phyloP scores from a whole-genome alignment of 2,113 vertebrate species.

The Ondatra zibethicus region DNA sequence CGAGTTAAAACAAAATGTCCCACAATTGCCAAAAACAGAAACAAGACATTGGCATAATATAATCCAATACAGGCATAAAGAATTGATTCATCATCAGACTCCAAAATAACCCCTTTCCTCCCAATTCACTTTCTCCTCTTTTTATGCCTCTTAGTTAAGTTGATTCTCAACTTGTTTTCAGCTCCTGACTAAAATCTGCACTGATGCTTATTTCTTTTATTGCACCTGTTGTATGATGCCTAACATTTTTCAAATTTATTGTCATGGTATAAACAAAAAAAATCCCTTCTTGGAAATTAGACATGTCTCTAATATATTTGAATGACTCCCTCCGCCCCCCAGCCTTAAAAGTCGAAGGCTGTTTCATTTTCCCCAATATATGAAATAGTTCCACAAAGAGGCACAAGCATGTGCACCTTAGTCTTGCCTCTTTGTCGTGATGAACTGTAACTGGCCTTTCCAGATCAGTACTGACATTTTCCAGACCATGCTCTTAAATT shows the following conservation, averaged over 20 bases:
- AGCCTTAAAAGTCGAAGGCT: slow-evolving; percentile 11
- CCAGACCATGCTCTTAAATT: slow-evolving; percentile 65
- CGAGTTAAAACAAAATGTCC: slow-evolving; percentile 60
- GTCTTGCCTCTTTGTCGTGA: slow-evolving; percentile 45
- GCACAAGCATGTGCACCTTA: background rate
- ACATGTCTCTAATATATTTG: background rate
- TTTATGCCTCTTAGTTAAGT: slow-evolving; percentile 19
- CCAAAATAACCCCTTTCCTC: background rate
- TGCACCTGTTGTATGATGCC: background rate
- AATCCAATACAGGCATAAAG: slow-evolving; percentile 8
- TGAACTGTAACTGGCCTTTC: slow-evolving; percentile 46
- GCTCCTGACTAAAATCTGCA: background rate
- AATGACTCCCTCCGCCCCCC: background rate
- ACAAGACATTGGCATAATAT: slow-evolving; percentile 4
- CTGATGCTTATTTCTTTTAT: slow-evolving; percentile 9
- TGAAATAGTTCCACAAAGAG: slow-evolving; percentile 40
- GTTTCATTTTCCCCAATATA: background rate
- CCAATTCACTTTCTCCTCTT: background rate
- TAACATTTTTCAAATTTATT: slow-evolving; percentile 46
- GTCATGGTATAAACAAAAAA: background rate
- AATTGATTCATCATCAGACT: slow-evolving; percentile 34
- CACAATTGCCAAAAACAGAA: slow-evolving; percentile 39
- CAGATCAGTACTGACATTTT: slow-evolving; percentile 61
- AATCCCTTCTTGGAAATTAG: slow-evolving; percentile 11
- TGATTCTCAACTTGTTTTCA: slow-evolving; percentile 14